Base-by-base conservation (phyloP, 2,888 invertebrate species). In the Pandemis cinnamomeana region DNA sequence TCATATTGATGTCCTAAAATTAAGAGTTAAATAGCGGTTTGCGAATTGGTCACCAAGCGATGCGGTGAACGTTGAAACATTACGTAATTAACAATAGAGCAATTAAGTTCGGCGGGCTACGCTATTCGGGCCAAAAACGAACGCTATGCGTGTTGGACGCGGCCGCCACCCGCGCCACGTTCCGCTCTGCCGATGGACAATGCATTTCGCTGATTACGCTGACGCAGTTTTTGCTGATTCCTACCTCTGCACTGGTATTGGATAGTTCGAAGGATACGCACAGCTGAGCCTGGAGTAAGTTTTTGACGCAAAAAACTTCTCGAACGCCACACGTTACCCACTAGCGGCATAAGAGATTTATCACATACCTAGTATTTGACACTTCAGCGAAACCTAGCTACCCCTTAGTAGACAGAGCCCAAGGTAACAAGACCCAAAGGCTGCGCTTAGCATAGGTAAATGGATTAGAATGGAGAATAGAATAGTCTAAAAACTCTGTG, bases 1-100 rank as follows among this genome's bases (percentile, higher is more conserved):
- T 74, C 78, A 72, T 67, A 80, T 71, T 80, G 78, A 78, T 77
- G 80, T 81, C 78, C 75, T 74, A 75, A 82, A 85, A 88, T 84
- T 83, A 85, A 86, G 84, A 87, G 82, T 84, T 84, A 86, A 85
- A 86, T 84, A 83, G 83, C 81, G 81, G 84, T 86, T 87, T 87
- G 82, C 80, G 85, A 86, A 86, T 87, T 86, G 86, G 86, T 85
- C 86, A 87, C 85, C 86, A 85, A 86, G 82, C 83, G 82, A 80
- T 88, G 89, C 80, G 89, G 89, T 85, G 81, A 83, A 89, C 84
- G 87, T 85, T 90, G 91, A 91, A 92, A 91, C 89, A 92, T 92
- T 89, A 90, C 90, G 90, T 91, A 93, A 94, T 93, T 93, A 93
- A 93, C 93, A 94, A 94, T 93, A 91, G 92, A 90, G 90, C 92